phyloP scores from a whole-genome alignment of 2,113 vertebrate species.

The Brienomyrus longianalis region DNA sequence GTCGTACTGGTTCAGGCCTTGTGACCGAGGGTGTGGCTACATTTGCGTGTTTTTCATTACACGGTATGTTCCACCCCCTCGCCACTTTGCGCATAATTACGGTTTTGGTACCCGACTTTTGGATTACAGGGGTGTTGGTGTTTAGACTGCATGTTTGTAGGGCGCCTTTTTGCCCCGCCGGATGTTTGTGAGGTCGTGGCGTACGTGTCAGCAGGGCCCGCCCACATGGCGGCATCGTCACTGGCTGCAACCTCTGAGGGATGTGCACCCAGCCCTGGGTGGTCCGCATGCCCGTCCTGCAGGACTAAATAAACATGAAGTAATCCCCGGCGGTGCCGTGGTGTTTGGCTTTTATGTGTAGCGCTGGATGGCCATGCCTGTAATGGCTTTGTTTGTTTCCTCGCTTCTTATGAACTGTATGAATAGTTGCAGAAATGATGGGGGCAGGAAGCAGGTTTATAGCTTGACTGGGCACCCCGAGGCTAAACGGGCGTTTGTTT shows the following conservation, averaged over 20 bases:
- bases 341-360: background rate
- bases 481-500: background rate
- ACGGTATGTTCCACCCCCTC: background rate
- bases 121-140: slow-evolving; percentile 6
- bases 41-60: background rate
- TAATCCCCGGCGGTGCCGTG: background rate
- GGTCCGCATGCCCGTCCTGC: background rate
- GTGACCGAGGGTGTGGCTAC: background rate
- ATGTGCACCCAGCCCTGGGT: background rate
- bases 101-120: background rate
- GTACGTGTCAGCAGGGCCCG: background rate
- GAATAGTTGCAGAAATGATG: background rate
- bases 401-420: background rate
- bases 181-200: slow-evolving; percentile 1
- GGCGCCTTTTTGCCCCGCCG: background rate
- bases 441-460: background rate
- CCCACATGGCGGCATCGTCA: background rate
- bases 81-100: slow-evolving; percentile 11
- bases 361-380: background rate
- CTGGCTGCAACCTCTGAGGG: background rate
- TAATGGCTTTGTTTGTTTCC: background rate
- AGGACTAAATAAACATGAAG: background rate
- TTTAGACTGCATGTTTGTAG: slow-evolving; percentile 11
- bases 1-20: background rate
- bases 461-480: background rate